A percentile compares a stretch with the other conserved stretches of the same genome.
Evolutionary conservation across 2,888 invertebrate genomes (phyloP).

Genomic region (Cosmopolites sordidus): DNA sequence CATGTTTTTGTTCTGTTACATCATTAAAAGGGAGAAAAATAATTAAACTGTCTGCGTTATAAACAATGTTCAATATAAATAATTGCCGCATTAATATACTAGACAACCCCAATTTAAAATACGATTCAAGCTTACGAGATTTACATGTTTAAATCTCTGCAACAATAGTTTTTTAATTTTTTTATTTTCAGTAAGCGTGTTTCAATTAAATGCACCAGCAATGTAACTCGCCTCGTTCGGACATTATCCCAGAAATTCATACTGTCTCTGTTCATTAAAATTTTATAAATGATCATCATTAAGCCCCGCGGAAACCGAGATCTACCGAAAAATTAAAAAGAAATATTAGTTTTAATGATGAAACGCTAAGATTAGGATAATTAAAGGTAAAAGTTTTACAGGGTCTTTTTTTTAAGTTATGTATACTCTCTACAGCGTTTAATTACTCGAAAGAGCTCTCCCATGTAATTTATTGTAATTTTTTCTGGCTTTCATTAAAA

Average conservation of each 20-base stretch:
- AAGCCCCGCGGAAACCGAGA: not conserved
- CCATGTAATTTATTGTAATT: not conserved
- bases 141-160: no score
- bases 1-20: no score
- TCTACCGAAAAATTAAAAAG: not conserved
- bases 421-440: not conserved
- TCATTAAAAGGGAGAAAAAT: no score
- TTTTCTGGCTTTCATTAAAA: no score
- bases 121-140: no score
- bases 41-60: no score
- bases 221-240: not conserved
- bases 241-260: not conserved
- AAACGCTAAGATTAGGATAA: constrained; percentile 1
- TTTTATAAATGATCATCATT: constrained; percentile 6
- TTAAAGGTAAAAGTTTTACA: constrained; percentile 1
- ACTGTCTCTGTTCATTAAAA: constrained; percentile 7
- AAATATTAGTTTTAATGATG: constrained; percentile 2
- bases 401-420: not conserved
- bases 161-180: no score
- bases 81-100: no score
- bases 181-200: no score
- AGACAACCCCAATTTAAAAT: no score
- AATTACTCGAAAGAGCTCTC: not conserved
- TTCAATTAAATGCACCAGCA: not conserved
- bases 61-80: no score